Percentiles rank a stretch among this genome's conserved stretches.
phyloP scores from a whole-genome alignment of 2,113 vertebrate genomes.

The Phalacrocorax pelagicus region DNA sequence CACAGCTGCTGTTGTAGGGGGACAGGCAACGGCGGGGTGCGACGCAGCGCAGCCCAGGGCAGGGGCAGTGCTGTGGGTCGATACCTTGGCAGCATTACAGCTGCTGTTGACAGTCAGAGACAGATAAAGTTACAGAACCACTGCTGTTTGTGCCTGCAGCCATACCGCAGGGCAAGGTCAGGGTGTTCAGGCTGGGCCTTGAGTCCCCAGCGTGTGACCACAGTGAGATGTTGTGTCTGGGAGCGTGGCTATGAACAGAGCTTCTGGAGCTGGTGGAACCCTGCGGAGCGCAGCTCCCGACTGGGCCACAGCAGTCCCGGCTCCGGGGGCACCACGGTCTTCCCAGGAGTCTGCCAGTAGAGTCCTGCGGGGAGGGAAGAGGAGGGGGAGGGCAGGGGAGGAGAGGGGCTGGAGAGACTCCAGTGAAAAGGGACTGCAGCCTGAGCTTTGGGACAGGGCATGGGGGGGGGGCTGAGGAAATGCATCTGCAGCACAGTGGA shows the following conservation, averaged over 20 bases:
- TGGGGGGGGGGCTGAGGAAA: background rate
- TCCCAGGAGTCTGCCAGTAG: background rate
- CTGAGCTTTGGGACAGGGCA: background rate
- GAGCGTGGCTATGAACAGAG: background rate
- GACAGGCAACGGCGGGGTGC: background rate
- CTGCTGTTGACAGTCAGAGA: background rate
- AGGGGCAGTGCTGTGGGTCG: background rate
- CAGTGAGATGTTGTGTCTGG: constrained; percentile 4
- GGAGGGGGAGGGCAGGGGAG: background rate
- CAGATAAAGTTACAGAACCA: background rate
- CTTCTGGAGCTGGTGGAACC: fast-evolving
- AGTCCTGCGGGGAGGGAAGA: background rate
- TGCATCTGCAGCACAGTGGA: background rate
- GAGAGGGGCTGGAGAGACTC: background rate
- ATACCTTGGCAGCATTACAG: fast-evolving
- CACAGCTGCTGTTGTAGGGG: background rate
- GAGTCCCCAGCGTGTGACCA: background rate
- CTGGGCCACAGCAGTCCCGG: fast-evolving
- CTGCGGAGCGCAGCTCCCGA: background rate
- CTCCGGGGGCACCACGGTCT: background rate
- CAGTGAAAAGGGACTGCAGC: background rate
- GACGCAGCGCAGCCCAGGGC: fast-evolving
- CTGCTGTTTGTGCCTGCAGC: background rate
- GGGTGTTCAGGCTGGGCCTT: background rate
- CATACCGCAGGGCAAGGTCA: background rate